Evolutionary conservation across 2,888 invertebrate species (phyloP), one percentile per base, ranked within the genome.

Genomic region (Cataglyphis albicans): DNA sequence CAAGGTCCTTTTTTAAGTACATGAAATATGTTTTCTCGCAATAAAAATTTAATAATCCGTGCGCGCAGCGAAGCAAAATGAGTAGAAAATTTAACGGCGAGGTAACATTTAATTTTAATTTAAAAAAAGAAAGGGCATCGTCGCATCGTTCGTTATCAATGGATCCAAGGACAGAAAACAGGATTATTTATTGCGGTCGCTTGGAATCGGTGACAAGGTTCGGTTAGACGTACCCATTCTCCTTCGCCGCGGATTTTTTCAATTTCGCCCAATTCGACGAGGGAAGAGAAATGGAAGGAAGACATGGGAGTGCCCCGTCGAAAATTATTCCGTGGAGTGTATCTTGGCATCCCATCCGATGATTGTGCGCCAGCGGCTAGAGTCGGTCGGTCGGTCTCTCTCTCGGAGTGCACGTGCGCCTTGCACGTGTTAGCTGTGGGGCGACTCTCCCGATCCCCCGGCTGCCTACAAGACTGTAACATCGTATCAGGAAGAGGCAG

Each of bases 261-360:
- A 25, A 38, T 63, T 87, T 86, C 68, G 82, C 83, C 63, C 29
- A 18, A 41, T n/a, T 25, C 57, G 38, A 9, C 18, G 38, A 12
- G 73, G 18, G 18, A 63, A 72, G n/a, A 32, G 72, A 52, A 76
- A 7, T n/a, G 73, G 72, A 82, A 82, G 83, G 85, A 85, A 88
- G 87, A 85, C 82, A 86, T 82, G 90, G 90, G 90, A 90, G 90
- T 87, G 90, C 70, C 86, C 89, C 84, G 82, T 86, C 92, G 92
- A 93, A 93, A 93, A 93, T 93, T 93, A 92, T 93, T 93, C 92
- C 91, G 90, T 91, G 90, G 93, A 93, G 93, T 93, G 93, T 93
- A 93, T 93, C 93, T 93, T 93, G 93, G 93, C 93, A 93, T 93
- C 93, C 93, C 93, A 93, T 93, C 93, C 93, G 91, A 93, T 93